Conservation (phyloP, 1,140 invertebrate genomes). For the Cydia strobilella region DNA sequence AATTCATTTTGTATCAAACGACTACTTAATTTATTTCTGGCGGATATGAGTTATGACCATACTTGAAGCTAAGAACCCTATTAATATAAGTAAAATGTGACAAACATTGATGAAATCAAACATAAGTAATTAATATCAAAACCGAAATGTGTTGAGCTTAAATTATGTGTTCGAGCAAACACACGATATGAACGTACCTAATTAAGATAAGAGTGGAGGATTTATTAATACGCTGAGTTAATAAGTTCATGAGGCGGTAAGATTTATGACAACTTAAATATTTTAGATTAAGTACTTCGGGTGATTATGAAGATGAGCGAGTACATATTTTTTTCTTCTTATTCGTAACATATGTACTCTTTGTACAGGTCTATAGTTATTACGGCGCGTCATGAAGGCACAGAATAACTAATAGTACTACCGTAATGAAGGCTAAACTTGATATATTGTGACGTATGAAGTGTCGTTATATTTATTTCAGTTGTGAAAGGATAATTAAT, state of each 20-base stretch:
- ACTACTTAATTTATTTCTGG: too few species aligned
- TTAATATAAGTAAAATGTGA: background rate
- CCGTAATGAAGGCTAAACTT: too few species aligned
- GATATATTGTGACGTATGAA: too few species aligned
- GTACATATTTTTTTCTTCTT: too few species aligned
- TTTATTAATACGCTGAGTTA: slow-evolving; percentile 12
- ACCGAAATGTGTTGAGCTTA: background rate
- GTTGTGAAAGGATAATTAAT: too few species aligned
- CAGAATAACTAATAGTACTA: too few species aligned
- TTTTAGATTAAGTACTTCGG: background rate
- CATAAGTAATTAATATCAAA: background rate
- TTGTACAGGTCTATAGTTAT: too few species aligned
- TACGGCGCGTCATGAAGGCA: too few species aligned
- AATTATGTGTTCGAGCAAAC: slow-evolving; percentile 11
- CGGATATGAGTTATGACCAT: too few species aligned
- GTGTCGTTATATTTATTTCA: too few species aligned
- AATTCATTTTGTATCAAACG: too few species aligned
- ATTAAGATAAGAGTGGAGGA: slow-evolving; percentile 26
- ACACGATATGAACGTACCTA: background rate
- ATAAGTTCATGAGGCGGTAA: background rate
- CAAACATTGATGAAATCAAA: background rate
- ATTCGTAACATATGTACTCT: too few species aligned
- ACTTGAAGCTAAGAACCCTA: background rate
- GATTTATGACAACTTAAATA: background rate
- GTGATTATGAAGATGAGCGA: background rate